Conservation (phyloP, 2,113 vertebrate species). For the Sisor rabdophorus region DNA sequence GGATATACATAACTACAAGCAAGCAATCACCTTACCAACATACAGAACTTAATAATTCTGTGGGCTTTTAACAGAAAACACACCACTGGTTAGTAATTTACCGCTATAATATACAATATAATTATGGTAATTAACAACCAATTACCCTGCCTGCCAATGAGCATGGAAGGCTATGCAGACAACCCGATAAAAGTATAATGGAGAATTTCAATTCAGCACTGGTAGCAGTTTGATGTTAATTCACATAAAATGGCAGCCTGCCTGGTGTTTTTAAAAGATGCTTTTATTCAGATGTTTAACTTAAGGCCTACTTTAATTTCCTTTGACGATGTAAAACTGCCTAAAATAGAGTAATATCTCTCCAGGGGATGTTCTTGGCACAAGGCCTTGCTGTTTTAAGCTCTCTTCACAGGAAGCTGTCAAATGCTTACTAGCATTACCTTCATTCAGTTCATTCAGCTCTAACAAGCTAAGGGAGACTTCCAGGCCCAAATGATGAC, state of each 20-base stretch:
- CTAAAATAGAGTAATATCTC: conserved; percentile 61
- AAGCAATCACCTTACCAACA: not conserved
- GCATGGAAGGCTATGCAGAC: not conserved
- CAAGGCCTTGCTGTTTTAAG: conserved; percentile 54
- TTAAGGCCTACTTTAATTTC: conserved; percentile 52
- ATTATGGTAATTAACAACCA: conserved; percentile 17
- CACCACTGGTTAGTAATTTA: not conserved
- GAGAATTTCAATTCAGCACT: not conserved
- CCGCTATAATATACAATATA: not conserved
- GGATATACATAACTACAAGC: not conserved
- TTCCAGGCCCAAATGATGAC: conserved; percentile 50
- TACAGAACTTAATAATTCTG: not conserved
- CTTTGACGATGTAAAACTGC: conserved; percentile 52
- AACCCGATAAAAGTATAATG: conserved; percentile 17
- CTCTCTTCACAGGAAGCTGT: conserved; percentile 63
- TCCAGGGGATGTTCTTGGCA: conserved; percentile 55
- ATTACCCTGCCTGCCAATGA: not conserved
- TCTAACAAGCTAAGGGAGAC: conserved; percentile 57
- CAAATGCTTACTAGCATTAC: conserved; percentile 62
- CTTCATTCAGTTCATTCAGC: conserved; percentile 66
- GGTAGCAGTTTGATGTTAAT: conserved; percentile 7
- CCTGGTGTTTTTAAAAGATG: not conserved
- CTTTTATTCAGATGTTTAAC: conserved; percentile 46
- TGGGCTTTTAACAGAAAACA: not conserved
- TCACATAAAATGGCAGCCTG: not conserved